Percentiles rank a stretch among this genome's conserved stretches.
These are phyloP conservation scores for Tragelaphus scriptus DNA, from an alignment of 2,113 vertebrate genomes.

Conservation along the genomic window DNA sequence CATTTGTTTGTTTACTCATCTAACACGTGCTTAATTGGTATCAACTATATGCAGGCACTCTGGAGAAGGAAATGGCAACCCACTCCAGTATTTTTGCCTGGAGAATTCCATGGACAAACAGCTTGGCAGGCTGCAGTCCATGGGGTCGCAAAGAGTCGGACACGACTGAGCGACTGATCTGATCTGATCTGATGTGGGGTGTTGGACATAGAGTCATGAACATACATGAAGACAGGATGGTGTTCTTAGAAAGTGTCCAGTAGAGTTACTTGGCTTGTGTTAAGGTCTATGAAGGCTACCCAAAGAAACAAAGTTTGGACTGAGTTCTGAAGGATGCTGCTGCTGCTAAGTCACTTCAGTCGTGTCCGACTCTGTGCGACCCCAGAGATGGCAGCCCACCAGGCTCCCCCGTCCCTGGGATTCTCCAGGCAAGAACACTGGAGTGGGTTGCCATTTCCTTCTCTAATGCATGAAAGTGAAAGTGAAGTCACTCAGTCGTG, in stretches of 20 bases:
- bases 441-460: no score
- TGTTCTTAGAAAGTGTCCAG: background rate
- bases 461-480: no score
- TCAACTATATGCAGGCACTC: background rate
- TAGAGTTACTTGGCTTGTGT: background rate
- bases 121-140: background rate
- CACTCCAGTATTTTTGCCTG: background rate
- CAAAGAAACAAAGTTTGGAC: background rate
- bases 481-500: no score
- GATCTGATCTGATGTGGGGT: background rate
- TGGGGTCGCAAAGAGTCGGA: background rate
- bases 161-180: rapidly evolving
- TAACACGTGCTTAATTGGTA: background rate
- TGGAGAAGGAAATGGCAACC: background rate
- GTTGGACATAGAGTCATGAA: background rate
- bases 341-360: no score
- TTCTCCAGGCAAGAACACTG: no score
- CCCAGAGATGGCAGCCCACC: no score
- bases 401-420: no score
- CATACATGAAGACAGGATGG: background rate
- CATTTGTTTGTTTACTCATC: background rate
- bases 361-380: rapidly evolving
- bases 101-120: background rate
- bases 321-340: background rate
- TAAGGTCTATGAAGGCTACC: background rate